phyloP scores from a whole-genome alignment of 1,140 invertebrate genomes.

The Subanguina moxae region DNA sequence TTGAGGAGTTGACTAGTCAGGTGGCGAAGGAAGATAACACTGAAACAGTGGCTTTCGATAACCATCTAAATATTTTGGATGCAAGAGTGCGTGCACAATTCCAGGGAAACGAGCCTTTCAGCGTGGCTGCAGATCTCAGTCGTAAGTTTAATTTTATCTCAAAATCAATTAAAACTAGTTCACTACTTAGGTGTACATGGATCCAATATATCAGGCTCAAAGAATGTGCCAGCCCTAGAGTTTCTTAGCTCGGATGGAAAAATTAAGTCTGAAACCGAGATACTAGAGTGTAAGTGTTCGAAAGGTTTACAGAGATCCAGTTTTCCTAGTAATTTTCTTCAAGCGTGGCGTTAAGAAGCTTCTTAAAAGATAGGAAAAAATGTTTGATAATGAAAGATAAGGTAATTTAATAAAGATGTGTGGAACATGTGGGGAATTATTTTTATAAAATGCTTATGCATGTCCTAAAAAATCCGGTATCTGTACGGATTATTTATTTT shows the following conservation, averaged over 20 bases:
- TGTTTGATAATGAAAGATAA: too few species aligned
- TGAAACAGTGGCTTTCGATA: neutral
- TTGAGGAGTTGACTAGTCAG: slow-evolving; percentile 22
- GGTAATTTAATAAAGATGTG: too few species aligned
- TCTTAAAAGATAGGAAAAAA: too few species aligned
- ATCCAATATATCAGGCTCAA: slow-evolving; percentile 37
- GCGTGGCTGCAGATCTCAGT: slow-evolving; percentile 40
- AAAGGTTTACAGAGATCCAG: slow-evolving; percentile 1
- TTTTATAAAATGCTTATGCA: too few species aligned
- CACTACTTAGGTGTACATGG: slow-evolving; percentile 46
- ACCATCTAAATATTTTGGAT: slow-evolving; percentile 39
- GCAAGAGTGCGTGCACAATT: slow-evolving; percentile 43
- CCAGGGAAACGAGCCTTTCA: slow-evolving; percentile 48
- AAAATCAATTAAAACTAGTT: too few species aligned
- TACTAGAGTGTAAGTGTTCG: neutral
- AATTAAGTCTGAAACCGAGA: slow-evolving; percentile 13
- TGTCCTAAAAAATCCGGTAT: too few species aligned
- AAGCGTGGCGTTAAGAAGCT: too few species aligned
- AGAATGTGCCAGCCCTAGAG: slow-evolving; percentile 44
- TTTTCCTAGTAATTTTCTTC: too few species aligned
- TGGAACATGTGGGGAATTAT: too few species aligned
- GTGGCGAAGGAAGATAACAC: neutral
- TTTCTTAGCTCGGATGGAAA: slow-evolving; percentile 28
- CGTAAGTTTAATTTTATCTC: slow-evolving; percentile 4
- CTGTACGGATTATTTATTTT: too few species aligned